Evolutionary conservation across 2,888 invertebrate species (phyloP).

Genomic region (Syritta pipiens): DNA sequence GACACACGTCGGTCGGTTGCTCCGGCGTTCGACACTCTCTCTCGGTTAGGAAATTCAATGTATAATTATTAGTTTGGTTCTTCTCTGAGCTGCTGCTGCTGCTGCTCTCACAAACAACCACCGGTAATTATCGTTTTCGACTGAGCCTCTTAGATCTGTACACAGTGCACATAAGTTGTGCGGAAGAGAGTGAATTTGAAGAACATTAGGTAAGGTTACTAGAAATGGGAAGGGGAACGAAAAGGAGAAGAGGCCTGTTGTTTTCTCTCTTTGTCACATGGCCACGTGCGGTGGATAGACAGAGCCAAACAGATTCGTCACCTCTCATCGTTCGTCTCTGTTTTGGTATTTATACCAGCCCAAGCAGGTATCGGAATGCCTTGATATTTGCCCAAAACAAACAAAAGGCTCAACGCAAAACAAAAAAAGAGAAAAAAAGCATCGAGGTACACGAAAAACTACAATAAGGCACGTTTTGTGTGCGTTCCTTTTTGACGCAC

Average conservation of each 20-base stretch:
- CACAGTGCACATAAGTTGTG: constrained; percentile 61
- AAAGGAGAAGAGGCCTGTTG: constrained; percentile 43
- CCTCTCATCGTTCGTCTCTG: constrained; percentile 55
- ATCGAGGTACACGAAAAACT: constrained; percentile 24
- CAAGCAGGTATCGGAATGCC: constrained; percentile 59
- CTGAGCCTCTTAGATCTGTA: constrained; percentile 71
- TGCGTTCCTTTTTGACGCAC: constrained; percentile 61
- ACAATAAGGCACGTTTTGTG: constrained; percentile 57
- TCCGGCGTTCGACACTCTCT: constrained; percentile 32
- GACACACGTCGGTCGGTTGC: constrained; percentile 45
- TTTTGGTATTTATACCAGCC: constrained; percentile 59
- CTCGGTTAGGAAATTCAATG: constrained; percentile 47
- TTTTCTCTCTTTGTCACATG: constrained; percentile 12
- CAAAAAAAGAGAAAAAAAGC: not conserved
- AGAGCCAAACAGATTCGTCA: constrained; percentile 8
- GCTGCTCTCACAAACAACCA: constrained; percentile 75
- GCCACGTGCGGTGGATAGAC: not conserved
- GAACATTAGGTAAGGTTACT: constrained; percentile 63
- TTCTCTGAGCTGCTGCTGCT: constrained; percentile 50
- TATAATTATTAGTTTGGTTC: constrained; percentile 62
- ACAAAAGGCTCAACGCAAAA: constrained; percentile 48
- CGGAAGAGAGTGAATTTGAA: constrained; percentile 69
- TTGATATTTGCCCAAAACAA: constrained; percentile 62
- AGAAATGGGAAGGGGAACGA: constrained; percentile 52
- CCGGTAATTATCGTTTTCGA: constrained; percentile 79